phyloP scores from a whole-genome alignment of 2,797 vertebrate species.

The Microctenopoma steveboyesi region DNA sequence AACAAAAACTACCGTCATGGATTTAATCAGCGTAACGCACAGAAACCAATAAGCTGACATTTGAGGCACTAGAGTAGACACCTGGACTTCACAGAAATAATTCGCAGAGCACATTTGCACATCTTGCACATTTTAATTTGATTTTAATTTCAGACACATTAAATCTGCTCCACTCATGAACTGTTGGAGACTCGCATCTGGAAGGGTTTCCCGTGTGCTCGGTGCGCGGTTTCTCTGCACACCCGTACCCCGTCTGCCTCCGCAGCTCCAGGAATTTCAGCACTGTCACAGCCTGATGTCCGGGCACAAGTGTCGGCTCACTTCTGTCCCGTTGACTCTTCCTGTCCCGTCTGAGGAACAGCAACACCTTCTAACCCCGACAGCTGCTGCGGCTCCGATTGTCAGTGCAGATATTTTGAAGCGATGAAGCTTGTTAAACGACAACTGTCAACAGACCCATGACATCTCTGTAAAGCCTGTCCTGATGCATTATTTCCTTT shows the following conservation, averaged over 20 bases:
- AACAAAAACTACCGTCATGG: too few species aligned
- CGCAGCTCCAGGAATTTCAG: constrained; percentile 13
- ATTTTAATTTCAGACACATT: too few species aligned
- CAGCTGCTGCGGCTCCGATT: constrained; percentile 62
- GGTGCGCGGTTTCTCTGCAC: constrained; percentile 1
- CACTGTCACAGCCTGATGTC: constrained; percentile 34
- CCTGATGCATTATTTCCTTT: neutral
- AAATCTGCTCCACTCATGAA: too few species aligned
- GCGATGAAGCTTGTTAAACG: constrained; percentile 48
- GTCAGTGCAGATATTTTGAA: constrained; percentile 44
- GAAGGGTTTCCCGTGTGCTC: neutral
- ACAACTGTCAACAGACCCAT: constrained; percentile 44
- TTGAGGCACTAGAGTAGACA: too few species aligned
- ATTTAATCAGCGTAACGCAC: neutral
- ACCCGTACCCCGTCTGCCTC: neutral
- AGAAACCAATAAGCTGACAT: too few species aligned
- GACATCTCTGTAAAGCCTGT: constrained; percentile 19
- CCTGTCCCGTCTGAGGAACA: constrained; percentile 5
- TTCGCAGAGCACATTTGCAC: too few species aligned
- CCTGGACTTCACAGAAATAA: too few species aligned
- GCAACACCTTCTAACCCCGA: constrained; percentile 44
- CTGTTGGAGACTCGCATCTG: too few species aligned
- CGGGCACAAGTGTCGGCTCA: constrained; percentile 44
- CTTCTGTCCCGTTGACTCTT: constrained; percentile 40
- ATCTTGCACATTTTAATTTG: too few species aligned